These are phyloP conservation scores for Dermatemys mawii DNA, from an alignment of 2,113 vertebrate genomes.

Conservation along the genomic window DNA sequence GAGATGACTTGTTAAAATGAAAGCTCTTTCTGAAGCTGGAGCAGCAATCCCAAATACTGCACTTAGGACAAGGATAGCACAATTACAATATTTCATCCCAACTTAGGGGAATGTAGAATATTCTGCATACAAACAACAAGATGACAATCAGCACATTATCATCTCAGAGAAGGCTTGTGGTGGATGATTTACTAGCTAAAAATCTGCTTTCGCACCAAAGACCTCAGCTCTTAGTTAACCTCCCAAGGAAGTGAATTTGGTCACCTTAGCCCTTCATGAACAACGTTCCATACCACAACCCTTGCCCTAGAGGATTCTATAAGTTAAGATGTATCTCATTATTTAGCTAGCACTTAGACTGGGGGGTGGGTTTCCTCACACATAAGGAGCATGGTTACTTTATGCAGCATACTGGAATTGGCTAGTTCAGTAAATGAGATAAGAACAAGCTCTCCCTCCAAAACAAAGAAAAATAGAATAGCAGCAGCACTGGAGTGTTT, in stretches of 20 bases:
- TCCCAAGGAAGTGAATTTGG: background rate
- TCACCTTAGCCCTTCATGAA: background rate
- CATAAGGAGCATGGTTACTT: background rate
- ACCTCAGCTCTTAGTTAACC: background rate
- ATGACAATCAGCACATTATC: fast-evolving
- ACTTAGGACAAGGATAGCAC: background rate
- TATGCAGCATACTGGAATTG: background rate
- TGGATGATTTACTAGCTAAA: constrained; percentile 9
- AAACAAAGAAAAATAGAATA: background rate
- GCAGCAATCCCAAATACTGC: background rate
- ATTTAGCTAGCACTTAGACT: background rate
- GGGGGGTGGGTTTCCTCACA: background rate
- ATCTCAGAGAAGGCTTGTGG: background rate
- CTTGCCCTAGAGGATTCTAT: background rate
- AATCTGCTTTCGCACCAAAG: background rate
- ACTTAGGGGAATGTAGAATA: background rate
- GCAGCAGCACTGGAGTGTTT: background rate
- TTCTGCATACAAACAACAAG: fast-evolving
- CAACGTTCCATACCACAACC: background rate
- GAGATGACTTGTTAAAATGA: background rate
- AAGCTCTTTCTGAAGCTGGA: background rate
- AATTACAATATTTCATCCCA: background rate
- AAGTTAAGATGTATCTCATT: background rate
- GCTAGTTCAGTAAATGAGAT: background rate
- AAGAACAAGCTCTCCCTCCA: background rate